Evolutionary conservation across 2,888 invertebrate genomes (phyloP), one percentile per base, ranked within the genome.

Genomic region (Monopis laevigella): DNA sequence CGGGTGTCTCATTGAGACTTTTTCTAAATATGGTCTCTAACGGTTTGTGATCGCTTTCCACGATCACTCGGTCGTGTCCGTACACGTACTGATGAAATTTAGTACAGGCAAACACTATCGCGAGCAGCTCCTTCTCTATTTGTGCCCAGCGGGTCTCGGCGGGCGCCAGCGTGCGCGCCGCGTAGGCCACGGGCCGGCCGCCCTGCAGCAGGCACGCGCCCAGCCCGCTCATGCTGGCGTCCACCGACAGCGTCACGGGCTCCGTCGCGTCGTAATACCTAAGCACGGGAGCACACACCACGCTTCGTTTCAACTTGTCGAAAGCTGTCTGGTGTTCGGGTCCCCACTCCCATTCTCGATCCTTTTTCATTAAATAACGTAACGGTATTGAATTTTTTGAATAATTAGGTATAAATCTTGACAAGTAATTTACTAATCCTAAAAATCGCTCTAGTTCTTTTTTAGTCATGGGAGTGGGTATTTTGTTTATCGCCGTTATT

Each of bases 1-100:
- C 42, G 8, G 55, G 51, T 13, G 48, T 44, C 21, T 46, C 40
- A 28, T 44, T 42, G 7, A 56, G 44, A 39, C 48, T 39, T 45
- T 54, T 55, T 43, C 50, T 49, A 43, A 58, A 54, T 36, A 60
- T 50, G n/a, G 50, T 8, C 30, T 50, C 55, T 10, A 62, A 42
- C 0, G 56, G 59, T 41, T 58, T 57, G 38, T 63, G 58, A 44
- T 63, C 59, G 17, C 47, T 51, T 32, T 55, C 44, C 2, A 61
- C 51, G n/a, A 30, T 45, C 3, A 56, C 39, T 11, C 42, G 41
- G 24, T 49, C 11, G 19, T 46, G 49, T n/a, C 49, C 51, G 38
- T 48, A 51, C 16, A 49, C 41, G 11, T 44, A 51, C 19, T 51
- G 51, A 28, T 51, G 48, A 18, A 49, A 51, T 8, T 41, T 32